Evolutionary conservation across 2,888 invertebrate species (phyloP).

Genomic region (Drosophila parthenogenetica): DNA sequence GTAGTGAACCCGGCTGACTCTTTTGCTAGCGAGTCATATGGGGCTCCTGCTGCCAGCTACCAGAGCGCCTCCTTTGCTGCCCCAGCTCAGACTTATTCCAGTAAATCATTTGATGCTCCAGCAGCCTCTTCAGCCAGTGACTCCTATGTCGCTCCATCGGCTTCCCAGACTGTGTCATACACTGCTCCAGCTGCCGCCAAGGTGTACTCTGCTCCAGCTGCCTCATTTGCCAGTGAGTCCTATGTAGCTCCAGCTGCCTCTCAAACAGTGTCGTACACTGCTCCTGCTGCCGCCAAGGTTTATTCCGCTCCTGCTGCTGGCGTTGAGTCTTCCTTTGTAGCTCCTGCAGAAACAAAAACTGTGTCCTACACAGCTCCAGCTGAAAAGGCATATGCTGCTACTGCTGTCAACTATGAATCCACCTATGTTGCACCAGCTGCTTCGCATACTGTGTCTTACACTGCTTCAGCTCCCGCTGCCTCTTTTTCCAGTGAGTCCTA

Average conservation of each 20-base stretch:
- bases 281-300: conserved; percentile 22
- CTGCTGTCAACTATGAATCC: conserved; percentile 27
- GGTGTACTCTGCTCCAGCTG: conserved; percentile 48
- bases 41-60: conserved; percentile 40
- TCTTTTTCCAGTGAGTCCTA: conserved; percentile 4
- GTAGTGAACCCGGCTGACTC: conserved; percentile 22
- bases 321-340: conserved; percentile 22
- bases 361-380: conserved; percentile 38
- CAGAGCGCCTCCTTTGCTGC: conserved; percentile 42
- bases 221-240: conserved; percentile 21
- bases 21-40: conserved; percentile 6
- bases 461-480: conserved; percentile 42
- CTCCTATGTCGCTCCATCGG: conserved; percentile 31
- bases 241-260: conserved; percentile 42
- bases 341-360: conserved; percentile 36
- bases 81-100: conserved; percentile 23
- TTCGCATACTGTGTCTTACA: conserved; percentile 32
- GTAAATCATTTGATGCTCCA: conserved; percentile 33
- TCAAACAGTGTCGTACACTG: conserved; percentile 26
- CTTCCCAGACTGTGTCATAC: conserved; percentile 31
- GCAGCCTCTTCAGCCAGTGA: conserved; percentile 23
- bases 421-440: conserved; percentile 19
- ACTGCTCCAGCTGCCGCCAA: conserved; percentile 42
- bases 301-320: conserved; percentile 38
- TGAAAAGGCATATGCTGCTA: conserved; percentile 42